Percentiles rank a stretch among this genome's conserved stretches.
phyloP scores from a whole-genome alignment of 2,113 vertebrate species.

The Australoheros scitulus region DNA sequence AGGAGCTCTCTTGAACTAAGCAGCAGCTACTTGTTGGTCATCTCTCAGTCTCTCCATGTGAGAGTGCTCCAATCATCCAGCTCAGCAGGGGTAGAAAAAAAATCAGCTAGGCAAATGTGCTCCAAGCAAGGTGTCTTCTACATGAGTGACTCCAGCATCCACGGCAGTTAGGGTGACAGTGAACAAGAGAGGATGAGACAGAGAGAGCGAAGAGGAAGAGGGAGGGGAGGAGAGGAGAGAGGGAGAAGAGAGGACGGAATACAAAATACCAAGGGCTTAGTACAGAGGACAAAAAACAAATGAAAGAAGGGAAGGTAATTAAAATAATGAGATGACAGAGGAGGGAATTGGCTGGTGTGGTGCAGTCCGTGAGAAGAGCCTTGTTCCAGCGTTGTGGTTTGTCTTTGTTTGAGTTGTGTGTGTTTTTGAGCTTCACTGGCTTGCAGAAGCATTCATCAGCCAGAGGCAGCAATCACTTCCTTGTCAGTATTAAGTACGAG shows the following conservation, averaged over 20 bases:
- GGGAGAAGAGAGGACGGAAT: constrained; percentile 57
- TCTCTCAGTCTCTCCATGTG: constrained; percentile 31
- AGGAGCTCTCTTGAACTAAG: constrained; percentile 24
- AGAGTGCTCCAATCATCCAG: constrained; percentile 45
- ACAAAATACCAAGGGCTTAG: constrained; percentile 60
- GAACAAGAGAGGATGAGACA: constrained; percentile 70
- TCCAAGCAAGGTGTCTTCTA: constrained; percentile 69
- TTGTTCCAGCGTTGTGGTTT: constrained; percentile 37
- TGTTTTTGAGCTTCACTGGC: constrained; percentile 16
- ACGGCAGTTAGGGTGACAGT: constrained; percentile 70
- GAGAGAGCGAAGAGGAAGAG: constrained; percentile 40
- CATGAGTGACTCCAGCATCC: constrained; percentile 69
- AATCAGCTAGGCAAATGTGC: constrained; percentile 54
- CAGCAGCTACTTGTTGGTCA: constrained; percentile 64
- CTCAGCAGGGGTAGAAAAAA: constrained; percentile 31
- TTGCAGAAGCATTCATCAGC: constrained; percentile 11
- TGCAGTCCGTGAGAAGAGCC: constrained; percentile 19
- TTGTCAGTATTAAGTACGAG: constrained; percentile 36
- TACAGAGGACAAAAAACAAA: constrained; percentile 47
- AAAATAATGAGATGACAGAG: constrained; percentile 43
- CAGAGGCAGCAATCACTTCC: constrained; percentile 43
- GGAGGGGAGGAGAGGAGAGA: constrained; percentile 43
- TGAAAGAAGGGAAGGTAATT: constrained; percentile 59
- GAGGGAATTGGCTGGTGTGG: constrained; percentile 32
- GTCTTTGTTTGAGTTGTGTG: constrained; percentile 28